Evolutionary conservation across 1,140 invertebrate species (phyloP).

Genomic region (Ceratosolen fusciceps): DNA sequence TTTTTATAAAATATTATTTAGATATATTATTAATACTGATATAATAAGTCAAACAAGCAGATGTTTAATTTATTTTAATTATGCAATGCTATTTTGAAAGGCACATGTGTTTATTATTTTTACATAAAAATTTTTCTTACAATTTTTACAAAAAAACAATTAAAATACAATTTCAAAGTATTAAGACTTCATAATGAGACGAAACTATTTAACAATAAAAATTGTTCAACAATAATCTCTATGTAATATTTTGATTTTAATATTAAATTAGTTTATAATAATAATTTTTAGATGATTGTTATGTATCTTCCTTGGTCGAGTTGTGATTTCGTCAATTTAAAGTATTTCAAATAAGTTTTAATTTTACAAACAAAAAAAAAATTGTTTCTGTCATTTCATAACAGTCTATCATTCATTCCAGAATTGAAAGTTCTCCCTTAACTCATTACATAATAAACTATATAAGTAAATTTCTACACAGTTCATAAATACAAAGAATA

Average conservation of each 20-base stretch:
- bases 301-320: slow-evolving; percentile 33
- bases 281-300: slow-evolving; percentile 12
- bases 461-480: slow-evolving; percentile 24
- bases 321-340: slow-evolving; percentile 19
- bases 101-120: not conserved
- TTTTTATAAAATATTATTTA: not conserved
- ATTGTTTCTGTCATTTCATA: slow-evolving; percentile 37
- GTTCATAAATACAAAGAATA: slow-evolving; percentile 29
- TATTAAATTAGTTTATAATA: not conserved
- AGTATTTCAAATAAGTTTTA: slow-evolving; percentile 38
- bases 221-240: not conserved
- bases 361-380: slow-evolving; percentile 34
- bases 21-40: not conserved
- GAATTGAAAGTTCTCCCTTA: slow-evolving; percentile 28
- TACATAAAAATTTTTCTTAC: not conserved
- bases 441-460: slow-evolving; percentile 18
- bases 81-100: no score
- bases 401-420: slow-evolving; percentile 19
- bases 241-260: not conserved
- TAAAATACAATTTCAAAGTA: slow-evolving; percentile 43
- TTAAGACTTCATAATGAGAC: not conserved
- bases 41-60: not conserved
- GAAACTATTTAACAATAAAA: not conserved
- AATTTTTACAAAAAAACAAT: slow-evolving; percentile 3
- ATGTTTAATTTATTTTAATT: not conserved